Evolutionary conservation across 1,140 invertebrate genomes (phyloP).

Genomic region (Aphelenchoides avenae): DNA sequence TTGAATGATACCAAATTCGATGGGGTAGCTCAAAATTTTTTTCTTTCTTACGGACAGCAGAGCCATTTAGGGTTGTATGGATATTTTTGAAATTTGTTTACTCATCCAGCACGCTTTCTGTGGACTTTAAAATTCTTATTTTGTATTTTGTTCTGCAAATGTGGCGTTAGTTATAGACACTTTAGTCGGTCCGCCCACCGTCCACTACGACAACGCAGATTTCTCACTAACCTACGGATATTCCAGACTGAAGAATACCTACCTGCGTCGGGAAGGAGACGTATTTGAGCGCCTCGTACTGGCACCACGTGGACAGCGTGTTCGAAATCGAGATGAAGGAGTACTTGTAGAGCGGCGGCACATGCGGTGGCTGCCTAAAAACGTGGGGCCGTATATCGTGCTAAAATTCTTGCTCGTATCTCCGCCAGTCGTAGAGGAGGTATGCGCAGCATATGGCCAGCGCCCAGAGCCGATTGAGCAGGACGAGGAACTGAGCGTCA

Average conservation of each 20-base stretch:
- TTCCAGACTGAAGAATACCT: conserved; percentile 65
- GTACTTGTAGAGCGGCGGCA: conserved; percentile 88
- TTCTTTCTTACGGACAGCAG: too few relatives aligned
- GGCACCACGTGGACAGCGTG: conserved; percentile 97
- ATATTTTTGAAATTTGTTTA: too few relatives aligned
- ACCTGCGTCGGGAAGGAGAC: conserved; percentile 88
- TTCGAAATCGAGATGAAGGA: conserved; percentile 93
- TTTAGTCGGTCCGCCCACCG: too few relatives aligned
- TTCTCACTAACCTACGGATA: not conserved
- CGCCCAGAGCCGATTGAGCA: conserved; percentile 50
- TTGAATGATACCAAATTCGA: too few relatives aligned
- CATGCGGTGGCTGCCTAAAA: conserved; percentile 51
- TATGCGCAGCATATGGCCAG: conserved; percentile 35
- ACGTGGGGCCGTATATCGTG: too few relatives aligned
- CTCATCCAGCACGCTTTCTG: not conserved
- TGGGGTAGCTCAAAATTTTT: too few relatives aligned
- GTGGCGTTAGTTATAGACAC: too few relatives aligned
- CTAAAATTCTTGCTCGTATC: too few relatives aligned
- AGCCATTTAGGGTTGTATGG: too few relatives aligned
- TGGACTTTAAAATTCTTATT: not conserved
- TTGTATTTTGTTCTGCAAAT: not conserved
- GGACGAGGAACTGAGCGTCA: conserved; percentile 56
- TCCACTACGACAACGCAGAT: too few relatives aligned
- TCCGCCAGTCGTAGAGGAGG: conserved; percentile 33
- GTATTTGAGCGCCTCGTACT: conserved; percentile 97